Percentiles rank a stretch among this genome's conserved stretches.
These are phyloP conservation scores for Podotricha telesiphe DNA, from an alignment of 2,888 invertebrate genomes.

Conservation along the genomic window DNA sequence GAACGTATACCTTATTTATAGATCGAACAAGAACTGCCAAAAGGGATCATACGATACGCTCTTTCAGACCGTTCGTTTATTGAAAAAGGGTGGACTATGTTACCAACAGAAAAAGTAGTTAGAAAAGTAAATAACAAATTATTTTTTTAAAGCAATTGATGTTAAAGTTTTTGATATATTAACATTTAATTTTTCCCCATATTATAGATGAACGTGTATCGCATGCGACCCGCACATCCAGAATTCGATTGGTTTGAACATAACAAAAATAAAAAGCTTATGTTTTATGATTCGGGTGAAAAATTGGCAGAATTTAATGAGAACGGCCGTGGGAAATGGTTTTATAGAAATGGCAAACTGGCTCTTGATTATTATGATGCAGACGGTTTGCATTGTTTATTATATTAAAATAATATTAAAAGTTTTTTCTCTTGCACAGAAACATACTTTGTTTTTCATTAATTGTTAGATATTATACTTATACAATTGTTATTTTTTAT, in stretches of 20 bases:
- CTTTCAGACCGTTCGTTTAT: slow-evolving; percentile 72
- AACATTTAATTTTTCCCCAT: background rate
- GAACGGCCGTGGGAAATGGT: slow-evolving; percentile 69
- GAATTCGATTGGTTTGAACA: slow-evolving; percentile 77
- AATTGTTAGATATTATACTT: too few species aligned
- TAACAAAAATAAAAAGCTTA: slow-evolving; percentile 64
- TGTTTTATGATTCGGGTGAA: slow-evolving; percentile 69
- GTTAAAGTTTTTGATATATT: background rate
- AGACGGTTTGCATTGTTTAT: slow-evolving; percentile 59
- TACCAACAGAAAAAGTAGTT: slow-evolving; percentile 76
- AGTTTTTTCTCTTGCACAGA: background rate
- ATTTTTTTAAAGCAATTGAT: background rate
- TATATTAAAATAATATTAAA: background rate
- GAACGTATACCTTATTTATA: slow-evolving; percentile 47
- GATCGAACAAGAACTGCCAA: slow-evolving; percentile 55
- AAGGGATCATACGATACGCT: slow-evolving; percentile 66
- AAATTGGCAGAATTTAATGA: slow-evolving; percentile 70
- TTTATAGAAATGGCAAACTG: slow-evolving; percentile 66
- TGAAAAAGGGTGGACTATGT: slow-evolving; percentile 76
- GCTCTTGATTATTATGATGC: slow-evolving; percentile 75
- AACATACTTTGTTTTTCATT: too few species aligned
- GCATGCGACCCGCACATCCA: slow-evolving; percentile 74
- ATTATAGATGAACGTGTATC: slow-evolving; percentile 72
- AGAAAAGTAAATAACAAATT: slow-evolving; percentile 59
- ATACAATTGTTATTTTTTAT: background rate